phyloP scores from a whole-genome alignment of 2,797 vertebrate species.

The Poeciliopsis paucimaculata region DNA sequence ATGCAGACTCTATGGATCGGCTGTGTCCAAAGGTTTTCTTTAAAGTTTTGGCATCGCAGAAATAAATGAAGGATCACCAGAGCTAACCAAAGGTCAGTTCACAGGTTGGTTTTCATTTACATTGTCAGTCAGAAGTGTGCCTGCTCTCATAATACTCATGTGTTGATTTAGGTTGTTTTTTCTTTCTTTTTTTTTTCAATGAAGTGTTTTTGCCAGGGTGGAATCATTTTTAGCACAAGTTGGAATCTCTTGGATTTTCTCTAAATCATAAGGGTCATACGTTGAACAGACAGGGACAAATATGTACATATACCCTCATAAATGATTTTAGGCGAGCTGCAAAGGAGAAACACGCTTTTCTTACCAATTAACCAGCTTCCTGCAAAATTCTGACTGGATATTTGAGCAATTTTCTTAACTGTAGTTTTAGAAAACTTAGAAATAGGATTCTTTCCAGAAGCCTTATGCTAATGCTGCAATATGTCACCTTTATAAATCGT shows the following conservation, averaged over 20 bases:
- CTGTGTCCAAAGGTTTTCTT: slow-evolving; percentile 7
- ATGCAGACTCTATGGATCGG: slow-evolving; percentile 4
- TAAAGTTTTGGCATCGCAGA: slow-evolving; percentile 8
- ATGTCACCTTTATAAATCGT: too few relatives aligned
- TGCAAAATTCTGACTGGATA: background rate
- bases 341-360: background rate
- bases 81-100: background rate
- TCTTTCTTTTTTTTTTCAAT: background rate
- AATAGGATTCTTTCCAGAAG: background rate
- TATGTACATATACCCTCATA: background rate
- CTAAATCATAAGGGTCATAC: background rate
- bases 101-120: background rate
- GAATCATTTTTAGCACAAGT: background rate
- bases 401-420: background rate
- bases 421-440: background rate
- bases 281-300: background rate
- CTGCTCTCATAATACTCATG: background rate
- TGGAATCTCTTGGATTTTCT: background rate
- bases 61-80: background rate
- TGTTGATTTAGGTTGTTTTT: background rate
- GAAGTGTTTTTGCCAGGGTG: background rate
- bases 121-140: background rate
- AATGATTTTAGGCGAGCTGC: background rate
- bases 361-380: background rate
- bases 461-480: background rate